These are phyloP conservation scores for Malachius bipustulatus DNA, from an alignment of 2,888 invertebrate species.

Conservation along the genomic window DNA sequence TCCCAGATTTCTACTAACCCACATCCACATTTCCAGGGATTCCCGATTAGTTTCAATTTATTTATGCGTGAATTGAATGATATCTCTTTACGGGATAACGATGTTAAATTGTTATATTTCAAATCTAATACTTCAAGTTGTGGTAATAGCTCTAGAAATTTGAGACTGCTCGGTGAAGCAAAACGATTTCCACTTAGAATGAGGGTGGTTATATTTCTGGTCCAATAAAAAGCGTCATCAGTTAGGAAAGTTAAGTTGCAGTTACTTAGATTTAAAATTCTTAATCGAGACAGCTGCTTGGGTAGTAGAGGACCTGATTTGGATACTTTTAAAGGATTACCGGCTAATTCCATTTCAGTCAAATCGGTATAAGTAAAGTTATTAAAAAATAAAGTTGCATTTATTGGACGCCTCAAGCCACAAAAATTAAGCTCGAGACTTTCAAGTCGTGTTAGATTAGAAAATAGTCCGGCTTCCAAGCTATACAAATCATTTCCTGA, in stretches of 20 bases:
- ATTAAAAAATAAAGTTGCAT: conserved; percentile 55
- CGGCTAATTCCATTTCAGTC: conserved; percentile 53
- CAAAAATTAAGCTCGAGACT: conserved; percentile 58
- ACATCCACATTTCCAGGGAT: conserved; percentile 59
- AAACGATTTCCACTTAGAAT: conserved; percentile 49
- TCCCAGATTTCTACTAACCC: conserved; percentile 60
- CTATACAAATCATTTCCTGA: conserved; percentile 57
- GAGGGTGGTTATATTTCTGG: conserved; percentile 49
- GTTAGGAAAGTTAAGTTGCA: conserved; percentile 51
- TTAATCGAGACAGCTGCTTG: conserved; percentile 50
- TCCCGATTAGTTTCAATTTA: conserved; percentile 52
- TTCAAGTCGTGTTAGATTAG: conserved; percentile 52
- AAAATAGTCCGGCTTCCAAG: conserved; percentile 54
- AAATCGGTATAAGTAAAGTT: conserved; percentile 51
- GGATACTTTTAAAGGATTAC: conserved; percentile 54
- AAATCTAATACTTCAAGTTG: conserved; percentile 50
- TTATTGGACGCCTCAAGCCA: conserved; percentile 49
- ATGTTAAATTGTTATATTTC: conserved; percentile 49
- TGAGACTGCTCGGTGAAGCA: conserved; percentile 38
- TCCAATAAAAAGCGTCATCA: conserved; percentile 46
- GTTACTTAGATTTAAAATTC: conserved; percentile 52
- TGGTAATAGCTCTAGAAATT: conserved; percentile 44
- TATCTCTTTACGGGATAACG: conserved; percentile 45
- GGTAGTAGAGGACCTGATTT: conserved; percentile 48
- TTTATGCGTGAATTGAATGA: conserved; percentile 45